Evolutionary conservation across 2,888 invertebrate species (phyloP), one percentile per base, ranked within the genome.

Genomic region (Ptychoptera contaminata): DNA sequence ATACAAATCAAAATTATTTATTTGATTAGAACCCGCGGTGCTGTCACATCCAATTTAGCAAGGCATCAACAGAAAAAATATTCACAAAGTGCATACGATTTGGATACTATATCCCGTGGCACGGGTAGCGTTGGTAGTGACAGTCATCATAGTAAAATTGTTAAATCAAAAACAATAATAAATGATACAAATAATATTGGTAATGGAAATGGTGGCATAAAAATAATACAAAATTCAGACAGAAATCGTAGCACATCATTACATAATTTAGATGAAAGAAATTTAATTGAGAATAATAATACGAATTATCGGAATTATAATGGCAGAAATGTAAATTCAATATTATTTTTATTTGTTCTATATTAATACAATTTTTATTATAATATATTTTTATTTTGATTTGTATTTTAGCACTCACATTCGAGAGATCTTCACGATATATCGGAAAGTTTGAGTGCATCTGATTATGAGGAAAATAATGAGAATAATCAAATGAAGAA

Each of bases 361-460:
- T 16, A 15, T 15, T 15, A 14, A 11, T 11, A 37, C 8, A 37
- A 8, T 37, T 29, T 16, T 16, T 38, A 4, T 16, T 8, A 38
- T 38, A 8, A 30, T 8, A 30, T 30, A 30, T 8, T 38, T 39
- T 29, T 39, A n/a, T 39, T 11, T n/a, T 8, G 2, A 38, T 16
- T 16, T 16, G 9, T 40, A 11, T 9, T 40, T 42, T 35, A 45
- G 23, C 54, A 68, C 12, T 64, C 72, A 1, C 58, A 65, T n/a
- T 63, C 64, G 2, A 65, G 71, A n/a, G 61, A 63, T 40, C 54
- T 67, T 16, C 71, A 71, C 52, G 60, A 64, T 40, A 64, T 66
- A 37, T 65, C 65, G 1, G 65, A 66, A 54, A 66, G 65, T 43
- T 32, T 32, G n/a, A 32, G 32, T 32, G 65, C 62, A 35, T 65